phyloP scores from a whole-genome alignment of 2,888 invertebrate species.

The Dicranocentrus wangi region DNA sequence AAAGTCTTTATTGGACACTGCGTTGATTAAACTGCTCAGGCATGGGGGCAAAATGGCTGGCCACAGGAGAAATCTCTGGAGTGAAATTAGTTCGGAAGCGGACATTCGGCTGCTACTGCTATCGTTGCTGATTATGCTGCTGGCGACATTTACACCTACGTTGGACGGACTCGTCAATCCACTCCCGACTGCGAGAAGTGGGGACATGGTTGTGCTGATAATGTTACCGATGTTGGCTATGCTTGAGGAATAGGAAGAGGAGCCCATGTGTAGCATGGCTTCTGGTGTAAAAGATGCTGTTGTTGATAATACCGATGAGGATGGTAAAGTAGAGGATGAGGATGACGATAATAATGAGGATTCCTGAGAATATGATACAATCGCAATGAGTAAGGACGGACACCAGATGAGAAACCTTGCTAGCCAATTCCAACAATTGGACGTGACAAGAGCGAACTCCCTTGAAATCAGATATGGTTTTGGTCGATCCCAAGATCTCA shows the following conservation, averaged over 20 bases:
- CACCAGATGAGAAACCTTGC: constrained; percentile 70
- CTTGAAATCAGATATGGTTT: constrained; percentile 71
- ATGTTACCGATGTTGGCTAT: constrained; percentile 16
- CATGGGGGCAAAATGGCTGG: constrained; percentile 72
- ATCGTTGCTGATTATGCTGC: not conserved
- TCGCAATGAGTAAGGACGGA: constrained; percentile 68
- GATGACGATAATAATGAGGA: constrained; percentile 17
- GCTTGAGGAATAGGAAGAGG: constrained; percentile 31
- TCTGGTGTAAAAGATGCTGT: constrained; percentile 1
- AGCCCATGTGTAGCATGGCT: constrained; percentile 18
- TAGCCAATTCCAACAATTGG: constrained; percentile 71
- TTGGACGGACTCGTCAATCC: constrained; percentile 36
- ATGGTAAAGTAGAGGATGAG: constrained; percentile 13
- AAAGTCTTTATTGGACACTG: constrained; percentile 81
- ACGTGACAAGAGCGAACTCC: constrained; percentile 71
- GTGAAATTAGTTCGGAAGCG: constrained; percentile 50
- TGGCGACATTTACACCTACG: not conserved
- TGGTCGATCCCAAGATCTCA: constrained; percentile 70
- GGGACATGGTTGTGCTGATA: constrained; percentile 42
- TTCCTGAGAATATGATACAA: constrained; percentile 63
- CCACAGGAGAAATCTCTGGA: constrained; percentile 70
- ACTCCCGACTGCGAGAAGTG: constrained; percentile 26
- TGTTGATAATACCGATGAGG: constrained; percentile 1
- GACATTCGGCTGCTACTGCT: constrained; percentile 29
- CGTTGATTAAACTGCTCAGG: constrained; percentile 70